Percentiles rank a stretch among this genome's conserved stretches.
phyloP scores from a whole-genome alignment of 1,140 invertebrate genomes.

The Delia radicum region DNA sequence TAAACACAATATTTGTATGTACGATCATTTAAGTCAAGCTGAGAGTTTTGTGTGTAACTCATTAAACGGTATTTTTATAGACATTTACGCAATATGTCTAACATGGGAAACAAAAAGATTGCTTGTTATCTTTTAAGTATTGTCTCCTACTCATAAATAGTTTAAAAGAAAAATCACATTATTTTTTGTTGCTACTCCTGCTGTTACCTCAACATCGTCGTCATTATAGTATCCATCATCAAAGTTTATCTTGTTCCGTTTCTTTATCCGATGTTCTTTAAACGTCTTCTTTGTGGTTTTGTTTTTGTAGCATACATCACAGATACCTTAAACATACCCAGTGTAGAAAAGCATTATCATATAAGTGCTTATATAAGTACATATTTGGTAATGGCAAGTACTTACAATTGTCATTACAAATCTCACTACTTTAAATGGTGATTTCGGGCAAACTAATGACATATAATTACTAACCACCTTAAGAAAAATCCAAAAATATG shows the following conservation, averaged over 20 bases:
- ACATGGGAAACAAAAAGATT: background rate
- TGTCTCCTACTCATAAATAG: background rate
- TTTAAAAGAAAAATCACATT: background rate
- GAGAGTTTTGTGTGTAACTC: conserved; percentile 31
- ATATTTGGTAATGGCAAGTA: too few species aligned
- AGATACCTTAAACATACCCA: too few species aligned
- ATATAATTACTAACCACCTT: too few species aligned
- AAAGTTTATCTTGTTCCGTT: background rate
- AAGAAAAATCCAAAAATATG: too few species aligned
- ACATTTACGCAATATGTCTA: conserved; percentile 29
- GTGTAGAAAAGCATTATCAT: too few species aligned
- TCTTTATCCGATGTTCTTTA: background rate
- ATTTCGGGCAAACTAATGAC: too few species aligned
- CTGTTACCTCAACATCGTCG: background rate
- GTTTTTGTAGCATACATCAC: too few species aligned
- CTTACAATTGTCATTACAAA: too few species aligned
- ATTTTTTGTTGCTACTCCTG: background rate
- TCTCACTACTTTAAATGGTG: too few species aligned
- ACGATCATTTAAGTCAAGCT: conserved; percentile 32
- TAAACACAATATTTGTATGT: background rate
- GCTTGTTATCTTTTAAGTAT: conserved; percentile 17
- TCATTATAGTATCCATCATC: conserved; percentile 1
- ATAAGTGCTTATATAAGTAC: too few species aligned
- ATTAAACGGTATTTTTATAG: conserved; percentile 41
- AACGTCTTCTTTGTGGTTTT: background rate